Base-by-base conservation (phyloP, 1,140 invertebrate species). In the Drosophila biarmipes region DNA sequence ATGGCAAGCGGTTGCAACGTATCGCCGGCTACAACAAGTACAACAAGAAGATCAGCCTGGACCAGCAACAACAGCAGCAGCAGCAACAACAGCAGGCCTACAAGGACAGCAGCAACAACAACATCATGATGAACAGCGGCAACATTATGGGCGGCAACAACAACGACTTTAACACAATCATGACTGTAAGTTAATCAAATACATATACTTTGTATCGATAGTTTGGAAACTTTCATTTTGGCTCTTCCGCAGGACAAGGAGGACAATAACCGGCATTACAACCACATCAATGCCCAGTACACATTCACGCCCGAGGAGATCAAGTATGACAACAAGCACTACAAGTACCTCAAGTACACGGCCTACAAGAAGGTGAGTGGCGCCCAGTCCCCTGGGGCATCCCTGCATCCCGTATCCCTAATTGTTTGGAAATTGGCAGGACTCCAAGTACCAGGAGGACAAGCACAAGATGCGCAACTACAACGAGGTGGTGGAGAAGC, bases 261-360 rank as follows among this genome's bases (percentile, higher is more conserved):
- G 54, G 91, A 92, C 56, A 92, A 92, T 78, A 92, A 92, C 78
- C 77, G 85, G 12, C 91, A 92, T 62, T 90, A 82, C 40, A 92
- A 92, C 78, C 91, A 92, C 63, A 92, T 92, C 71, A 92, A 92
- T 79, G 84, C 92, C 77, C 91, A 93, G 80, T 93, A 95, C 85
- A 95, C 95, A 31, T 95, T 96, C 81, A 96, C 95, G 6, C 95
- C 95, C 6, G 94, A 95, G 78, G 95, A 96, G 90, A 96, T 96
- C 91, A 96, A 96, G 90, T 96, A 95, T 80, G 95, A 96, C 77
- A 96, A 96, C 93, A 96, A 96, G 92, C 95, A 96, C 91, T 96
- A 96, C 92, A 96, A 96, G 80, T 96, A 96, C 86, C 94, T 96
- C 75, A 96, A 96, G 91, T 96, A 96, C 85, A 95, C 94, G 19